Evolutionary conservation across 2,113 vertebrate genomes (phyloP).

Genomic region (Motacilla tschutschensis): DNA sequence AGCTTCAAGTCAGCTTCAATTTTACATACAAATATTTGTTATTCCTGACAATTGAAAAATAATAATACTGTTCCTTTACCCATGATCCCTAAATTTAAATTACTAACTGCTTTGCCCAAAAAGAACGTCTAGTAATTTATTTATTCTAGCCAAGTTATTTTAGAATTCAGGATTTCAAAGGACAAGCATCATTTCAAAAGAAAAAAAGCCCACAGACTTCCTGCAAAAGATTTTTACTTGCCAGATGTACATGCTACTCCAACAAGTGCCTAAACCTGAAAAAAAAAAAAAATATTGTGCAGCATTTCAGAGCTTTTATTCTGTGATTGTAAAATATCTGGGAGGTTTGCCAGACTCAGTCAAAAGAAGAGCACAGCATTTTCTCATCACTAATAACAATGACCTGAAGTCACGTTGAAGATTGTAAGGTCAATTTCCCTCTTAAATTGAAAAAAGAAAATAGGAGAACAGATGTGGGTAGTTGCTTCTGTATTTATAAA

Average conservation of each 20-base stretch:
- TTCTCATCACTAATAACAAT: conserved; percentile 70
- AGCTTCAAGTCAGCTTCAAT: not conserved
- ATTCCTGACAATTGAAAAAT: not conserved
- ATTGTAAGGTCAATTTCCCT: conserved; percentile 68
- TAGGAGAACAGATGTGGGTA: conserved; percentile 51
- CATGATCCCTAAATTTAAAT: not conserved
- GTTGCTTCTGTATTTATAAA: conserved; percentile 60
- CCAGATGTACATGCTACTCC: not conserved
- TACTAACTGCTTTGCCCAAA: not conserved
- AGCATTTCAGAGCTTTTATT: conserved; percentile 44
- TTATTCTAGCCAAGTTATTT: not conserved
- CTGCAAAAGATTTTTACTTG: conserved; percentile 35
- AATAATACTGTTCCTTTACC: not conserved
- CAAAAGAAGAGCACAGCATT: conserved; percentile 60
- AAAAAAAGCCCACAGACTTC: not conserved
- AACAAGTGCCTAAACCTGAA: conserved; percentile 28
- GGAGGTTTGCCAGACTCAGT: conserved; percentile 61
- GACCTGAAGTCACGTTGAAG: conserved; percentile 62
- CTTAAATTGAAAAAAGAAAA: conserved; percentile 66
- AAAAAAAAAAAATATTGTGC: conserved; percentile 31
- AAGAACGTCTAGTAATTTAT: not conserved
- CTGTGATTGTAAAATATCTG: conserved; percentile 62
- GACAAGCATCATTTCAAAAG: not conserved
- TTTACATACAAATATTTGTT: not conserved
- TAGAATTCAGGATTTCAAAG: not conserved